Conservation (phyloP, 2,888 invertebrate genomes). For the Cryptophagus acutangulus region DNA sequence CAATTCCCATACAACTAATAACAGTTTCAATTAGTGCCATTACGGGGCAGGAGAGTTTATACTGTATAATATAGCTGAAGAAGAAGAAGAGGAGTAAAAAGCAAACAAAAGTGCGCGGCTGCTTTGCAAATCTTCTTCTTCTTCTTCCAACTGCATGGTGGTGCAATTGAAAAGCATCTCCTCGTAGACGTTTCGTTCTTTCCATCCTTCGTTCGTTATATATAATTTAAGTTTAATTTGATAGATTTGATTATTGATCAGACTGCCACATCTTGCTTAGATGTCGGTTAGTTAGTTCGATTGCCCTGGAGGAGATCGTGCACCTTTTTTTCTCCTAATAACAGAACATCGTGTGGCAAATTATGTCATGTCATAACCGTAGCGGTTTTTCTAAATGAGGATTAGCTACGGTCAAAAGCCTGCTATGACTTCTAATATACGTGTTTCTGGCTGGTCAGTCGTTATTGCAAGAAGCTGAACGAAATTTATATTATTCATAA, state of each 20-base stretch:
- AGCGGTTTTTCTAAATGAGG: slow-evolving; percentile 28
- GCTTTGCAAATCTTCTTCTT: no score
- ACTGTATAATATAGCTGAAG: neutral
- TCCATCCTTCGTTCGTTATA: slow-evolving; percentile 12
- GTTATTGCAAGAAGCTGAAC: slow-evolving; percentile 4
- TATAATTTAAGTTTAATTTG: slow-evolving; percentile 19
- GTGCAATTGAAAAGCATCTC: no score
- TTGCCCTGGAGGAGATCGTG: slow-evolving; percentile 26
- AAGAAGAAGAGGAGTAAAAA: no score
- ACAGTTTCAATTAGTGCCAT: slow-evolving; percentile 1
- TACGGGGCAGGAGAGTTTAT: neutral
- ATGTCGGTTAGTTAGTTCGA: slow-evolving; percentile 22
- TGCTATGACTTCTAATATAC: slow-evolving; percentile 6
- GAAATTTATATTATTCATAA: neutral
- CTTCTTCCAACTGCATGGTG: no score
- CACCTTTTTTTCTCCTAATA: slow-evolving; percentile 23
- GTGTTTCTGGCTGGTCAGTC: slow-evolving; percentile 1
- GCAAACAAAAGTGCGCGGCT: no score
- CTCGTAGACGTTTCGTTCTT: no score
- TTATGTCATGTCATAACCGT: slow-evolving; percentile 29
- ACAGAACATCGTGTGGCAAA: slow-evolving; percentile 27
- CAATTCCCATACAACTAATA: neutral
- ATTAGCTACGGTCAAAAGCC: slow-evolving; percentile 24
- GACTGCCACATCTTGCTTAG: slow-evolving; percentile 18
- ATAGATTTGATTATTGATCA: slow-evolving; percentile 20